Conservation (phyloP, 92 coral and sea anemone species). For the Phenganax stokvisi region DNA sequence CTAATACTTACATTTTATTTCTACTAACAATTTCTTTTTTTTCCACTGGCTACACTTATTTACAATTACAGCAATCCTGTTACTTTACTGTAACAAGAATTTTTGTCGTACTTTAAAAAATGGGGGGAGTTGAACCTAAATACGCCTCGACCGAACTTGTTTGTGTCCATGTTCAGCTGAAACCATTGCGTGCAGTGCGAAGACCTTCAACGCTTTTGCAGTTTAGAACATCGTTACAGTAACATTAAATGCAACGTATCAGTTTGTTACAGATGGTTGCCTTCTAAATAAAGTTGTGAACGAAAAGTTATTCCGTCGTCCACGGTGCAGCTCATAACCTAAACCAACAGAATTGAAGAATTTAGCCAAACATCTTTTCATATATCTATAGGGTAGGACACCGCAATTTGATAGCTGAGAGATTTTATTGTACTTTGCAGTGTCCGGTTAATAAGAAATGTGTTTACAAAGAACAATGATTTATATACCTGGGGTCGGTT, state of each 20-base stretch:
- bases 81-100: background rate
- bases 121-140: background rate
- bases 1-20: background rate
- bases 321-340: conserved; percentile 35
- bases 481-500: too few relatives aligned
- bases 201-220: background rate
- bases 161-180: background rate
- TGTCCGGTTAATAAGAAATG: too few relatives aligned
- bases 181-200: background rate
- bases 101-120: background rate
- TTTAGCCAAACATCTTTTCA: background rate
- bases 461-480: too few relatives aligned
- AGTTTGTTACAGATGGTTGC: conserved; percentile 29
- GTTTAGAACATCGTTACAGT: background rate
- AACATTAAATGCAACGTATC: background rate
- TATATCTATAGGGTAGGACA: background rate
- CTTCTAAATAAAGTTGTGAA: conserved; percentile 22
- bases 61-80: conserved; percentile 1
- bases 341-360: background rate
- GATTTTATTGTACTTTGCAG: too few relatives aligned
- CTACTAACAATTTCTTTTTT: background rate
- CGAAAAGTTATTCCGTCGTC: conserved; percentile 35
- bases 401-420: too few relatives aligned
- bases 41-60: background rate
- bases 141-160: background rate